Evolutionary conservation across 2,888 invertebrate genomes (phyloP), one percentile per base, ranked within the genome.

Genomic region (Plebejus argus): DNA sequence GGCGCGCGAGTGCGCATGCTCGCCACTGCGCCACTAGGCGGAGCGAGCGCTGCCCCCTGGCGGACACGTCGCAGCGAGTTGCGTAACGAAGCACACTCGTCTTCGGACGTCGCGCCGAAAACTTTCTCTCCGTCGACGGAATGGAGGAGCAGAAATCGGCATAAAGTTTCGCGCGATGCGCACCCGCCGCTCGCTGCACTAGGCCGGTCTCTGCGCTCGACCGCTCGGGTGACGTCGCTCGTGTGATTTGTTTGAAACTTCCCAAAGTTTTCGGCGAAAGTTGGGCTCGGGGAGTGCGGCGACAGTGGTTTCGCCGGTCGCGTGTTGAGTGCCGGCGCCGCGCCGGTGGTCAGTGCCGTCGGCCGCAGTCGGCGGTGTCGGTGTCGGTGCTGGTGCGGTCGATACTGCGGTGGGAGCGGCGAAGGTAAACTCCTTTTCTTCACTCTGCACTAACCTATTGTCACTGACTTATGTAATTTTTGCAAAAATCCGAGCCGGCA

Each of bases 31-130:
- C 94, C 94, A 93, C 92, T 90, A 83, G 87, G 85, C 88, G 84
- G 86, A 88, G 89, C 90, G 90, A 88, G 89, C 90, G 90, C 89
- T 91, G 91, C 93, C 93, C 93, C 92, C 93, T 93, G 88, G 93
- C 89, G 93, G 93, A 87, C 85, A 86, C 90, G 86, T 86, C 90
- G 93, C 93, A 93, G 90, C 90, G 89, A 90, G 85, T 94, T 94
- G 93, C 94, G 93, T 94, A 93, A 94, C 93, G 90, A 90, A 91
- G 89, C 92, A 91, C 92, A 92, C 89, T 92, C 89, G 90, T 86
- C 89, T 89, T 85, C 88, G 85, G 88, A 87, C 92, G 89, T 86
- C 89, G 86, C 91, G 88, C 89, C 82, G 91, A 89, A 91, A 92
- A 91, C 91, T 93, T 91, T 91, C 89, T 87, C 89, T 86, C 87